A percentile compares a stretch with the other conserved stretches of the same genome.
Evolutionary conservation across 2,888 invertebrate species (phyloP).

Genomic region (Resseliella maxima): DNA sequence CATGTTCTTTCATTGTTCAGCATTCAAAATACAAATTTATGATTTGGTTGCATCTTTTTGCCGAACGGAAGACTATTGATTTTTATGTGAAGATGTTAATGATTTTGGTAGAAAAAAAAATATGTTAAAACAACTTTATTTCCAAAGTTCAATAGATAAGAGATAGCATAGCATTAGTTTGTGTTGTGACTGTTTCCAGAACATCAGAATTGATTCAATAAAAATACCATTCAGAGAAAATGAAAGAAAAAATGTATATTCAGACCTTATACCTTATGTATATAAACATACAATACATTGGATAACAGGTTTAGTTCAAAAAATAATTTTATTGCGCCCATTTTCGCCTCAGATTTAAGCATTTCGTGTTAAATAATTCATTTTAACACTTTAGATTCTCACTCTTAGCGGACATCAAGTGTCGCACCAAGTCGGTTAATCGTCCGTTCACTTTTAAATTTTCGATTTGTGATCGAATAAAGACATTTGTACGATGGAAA

Average conservation of each 20-base stretch:
- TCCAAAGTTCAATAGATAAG: not conserved
- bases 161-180: slow-evolving; percentile 22
- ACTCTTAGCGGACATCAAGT: slow-evolving; percentile 37
- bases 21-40: not conserved
- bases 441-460: slow-evolving; percentile 46
- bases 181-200: not conserved
- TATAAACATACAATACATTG: too few relatives aligned
- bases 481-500: not conserved
- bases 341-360: slow-evolving; percentile 49
- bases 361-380: slow-evolving; percentile 53
- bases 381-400: slow-evolving; percentile 16
- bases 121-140: slow-evolving; percentile 1
- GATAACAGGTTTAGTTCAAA: not conserved
- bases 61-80: not conserved
- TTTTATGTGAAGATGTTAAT: not conserved
- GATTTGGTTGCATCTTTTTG: not conserved
- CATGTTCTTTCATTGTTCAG: not conserved
- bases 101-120: not conserved
- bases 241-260: not conserved
- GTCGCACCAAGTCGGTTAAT: slow-evolving; percentile 29
- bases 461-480: not conserved
- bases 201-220: not conserved
- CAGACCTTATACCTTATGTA: not conserved
- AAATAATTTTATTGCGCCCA: slow-evolving; percentile 54
- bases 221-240: not conserved